These are phyloP conservation scores for Ariolimax columbianus DNA, from an alignment of 2,888 invertebrate genomes.

Conservation along the genomic window DNA sequence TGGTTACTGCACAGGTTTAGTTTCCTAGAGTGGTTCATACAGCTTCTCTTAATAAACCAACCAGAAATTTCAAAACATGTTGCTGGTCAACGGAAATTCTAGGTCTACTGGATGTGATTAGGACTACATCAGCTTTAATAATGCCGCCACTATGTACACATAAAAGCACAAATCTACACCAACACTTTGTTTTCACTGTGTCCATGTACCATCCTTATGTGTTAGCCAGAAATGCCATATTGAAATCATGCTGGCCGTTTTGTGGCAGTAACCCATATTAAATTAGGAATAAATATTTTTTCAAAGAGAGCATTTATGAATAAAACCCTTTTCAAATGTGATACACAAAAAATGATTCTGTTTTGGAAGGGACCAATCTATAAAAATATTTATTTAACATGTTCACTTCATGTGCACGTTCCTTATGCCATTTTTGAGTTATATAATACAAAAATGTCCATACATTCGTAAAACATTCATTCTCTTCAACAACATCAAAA, in stretches of 20 bases:
- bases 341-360: no score
- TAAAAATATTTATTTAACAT: not conserved
- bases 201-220: no score
- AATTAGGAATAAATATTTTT: no score
- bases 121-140: not conserved
- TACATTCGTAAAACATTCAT: constrained; percentile 15
- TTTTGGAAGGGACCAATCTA: no score
- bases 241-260: no score
- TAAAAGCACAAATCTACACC: not conserved
- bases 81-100: no score
- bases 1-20: not conserved
- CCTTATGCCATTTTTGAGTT: constrained; percentile 23
- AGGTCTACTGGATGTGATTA: not conserved
- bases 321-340: no score
- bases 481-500: constrained; percentile 12
- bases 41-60: not conserved
- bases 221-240: no score
- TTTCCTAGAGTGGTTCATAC: not conserved
- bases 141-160: not conserved
- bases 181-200: not conserved
- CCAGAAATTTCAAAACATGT: not conserved
- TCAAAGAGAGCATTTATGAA: no score
- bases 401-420: not conserved
- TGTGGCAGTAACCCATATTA: no score
- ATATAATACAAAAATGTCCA: constrained; percentile 10